These are phyloP conservation scores for Formica selysi DNA, from an alignment of 1,140 invertebrate species.

Conservation along the genomic window DNA sequence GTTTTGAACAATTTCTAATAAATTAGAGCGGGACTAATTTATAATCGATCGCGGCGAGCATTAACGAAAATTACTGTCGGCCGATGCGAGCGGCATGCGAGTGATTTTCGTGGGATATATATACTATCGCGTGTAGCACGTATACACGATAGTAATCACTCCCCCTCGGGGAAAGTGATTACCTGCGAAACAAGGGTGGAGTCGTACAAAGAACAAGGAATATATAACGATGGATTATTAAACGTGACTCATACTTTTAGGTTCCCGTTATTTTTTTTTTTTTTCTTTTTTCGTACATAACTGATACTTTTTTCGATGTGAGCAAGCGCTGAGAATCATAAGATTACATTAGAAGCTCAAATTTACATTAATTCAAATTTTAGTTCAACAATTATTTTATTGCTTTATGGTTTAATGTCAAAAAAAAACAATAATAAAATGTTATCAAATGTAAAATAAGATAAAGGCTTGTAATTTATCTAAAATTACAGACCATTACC, in stretches of 20 bases:
- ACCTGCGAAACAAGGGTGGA: conserved; percentile 75
- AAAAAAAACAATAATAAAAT: too few species aligned
- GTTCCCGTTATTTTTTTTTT: background rate
- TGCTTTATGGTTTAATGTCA: too few species aligned
- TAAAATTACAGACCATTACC: too few species aligned
- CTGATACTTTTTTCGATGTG: background rate
- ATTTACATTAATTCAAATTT: too few species aligned
- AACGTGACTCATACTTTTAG: conserved; percentile 25
- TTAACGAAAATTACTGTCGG: conserved; percentile 51
- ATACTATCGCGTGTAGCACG: conserved; percentile 75
- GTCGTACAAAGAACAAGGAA: conserved; percentile 64
- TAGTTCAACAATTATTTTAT: too few species aligned
- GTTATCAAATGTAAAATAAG: too few species aligned
- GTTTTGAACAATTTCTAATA: conserved; percentile 15
- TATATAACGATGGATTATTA: conserved; percentile 29
- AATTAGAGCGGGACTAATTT: conserved; percentile 35
- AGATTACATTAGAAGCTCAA: background rate
- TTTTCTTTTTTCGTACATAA: background rate
- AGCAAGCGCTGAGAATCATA: background rate
- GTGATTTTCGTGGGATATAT: conserved; percentile 76
- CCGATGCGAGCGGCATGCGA: conserved; percentile 23
- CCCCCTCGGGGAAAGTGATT: conserved; percentile 76
- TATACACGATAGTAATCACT: conserved; percentile 67
- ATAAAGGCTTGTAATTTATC: too few species aligned
- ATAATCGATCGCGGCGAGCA: conserved; percentile 33